phyloP scores from a whole-genome alignment of 2,888 invertebrate species.

The Oscheius sp. region DNA sequence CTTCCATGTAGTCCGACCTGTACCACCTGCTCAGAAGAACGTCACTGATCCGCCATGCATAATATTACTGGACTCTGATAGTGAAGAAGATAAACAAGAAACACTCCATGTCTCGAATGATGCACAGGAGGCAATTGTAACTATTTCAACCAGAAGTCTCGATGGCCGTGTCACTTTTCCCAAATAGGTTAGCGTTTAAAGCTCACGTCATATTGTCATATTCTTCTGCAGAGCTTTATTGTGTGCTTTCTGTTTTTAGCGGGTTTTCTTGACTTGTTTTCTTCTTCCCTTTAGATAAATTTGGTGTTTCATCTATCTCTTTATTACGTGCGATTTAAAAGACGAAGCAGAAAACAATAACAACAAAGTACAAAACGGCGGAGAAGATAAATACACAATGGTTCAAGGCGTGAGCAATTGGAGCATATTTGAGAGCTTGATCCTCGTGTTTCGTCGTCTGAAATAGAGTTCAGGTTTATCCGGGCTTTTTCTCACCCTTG shows the following conservation, averaged over 20 bases:
- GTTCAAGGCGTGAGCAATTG: slow-evolving; percentile 63
- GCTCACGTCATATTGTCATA: background rate
- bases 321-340: slow-evolving; percentile 45
- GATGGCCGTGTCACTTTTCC: too few species aligned
- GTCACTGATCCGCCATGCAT: too few species aligned
- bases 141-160: too few species aligned
- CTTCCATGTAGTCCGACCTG: too few species aligned
- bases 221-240: background rate
- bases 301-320: background rate
- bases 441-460: slow-evolving; percentile 60
- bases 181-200: too few species aligned
- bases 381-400: slow-evolving; percentile 66
- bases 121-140: too few species aligned
- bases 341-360: slow-evolving; percentile 64
- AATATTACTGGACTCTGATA: too few species aligned
- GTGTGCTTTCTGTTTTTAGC: background rate
- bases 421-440: slow-evolving; percentile 53
- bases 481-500: slow-evolving; percentile 47
- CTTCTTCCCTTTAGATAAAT: background rate
- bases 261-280: background rate
- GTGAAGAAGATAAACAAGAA: too few species aligned
- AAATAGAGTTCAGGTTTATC: slow-evolving; percentile 20
- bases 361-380: slow-evolving; percentile 62
- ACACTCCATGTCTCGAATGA: too few species aligned
- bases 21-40: too few species aligned